Conservation (phyloP, 2,797 vertebrate species). For the Thalassophryne amazonica region DNA sequence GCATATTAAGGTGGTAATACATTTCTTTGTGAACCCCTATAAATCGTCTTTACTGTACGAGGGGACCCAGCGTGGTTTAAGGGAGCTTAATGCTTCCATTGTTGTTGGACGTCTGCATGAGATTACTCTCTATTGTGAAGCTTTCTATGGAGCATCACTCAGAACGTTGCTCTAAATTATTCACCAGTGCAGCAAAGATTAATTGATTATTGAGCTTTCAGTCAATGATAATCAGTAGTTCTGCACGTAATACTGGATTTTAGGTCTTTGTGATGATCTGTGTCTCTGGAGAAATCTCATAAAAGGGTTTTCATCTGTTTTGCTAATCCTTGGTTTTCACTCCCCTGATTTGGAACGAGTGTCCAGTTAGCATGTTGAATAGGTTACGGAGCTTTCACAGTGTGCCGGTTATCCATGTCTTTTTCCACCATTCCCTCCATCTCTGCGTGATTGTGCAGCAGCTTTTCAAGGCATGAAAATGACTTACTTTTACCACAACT, state of each 20-base stretch:
- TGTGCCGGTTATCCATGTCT: not conserved
- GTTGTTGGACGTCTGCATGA: constrained; percentile 33
- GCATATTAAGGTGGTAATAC: constrained; percentile 41
- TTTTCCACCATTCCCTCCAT: constrained; percentile 4
- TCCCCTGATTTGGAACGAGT: constrained; percentile 13
- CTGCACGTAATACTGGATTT: constrained; percentile 47
- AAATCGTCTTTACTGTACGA: constrained; percentile 56
- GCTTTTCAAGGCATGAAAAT: not conserved
- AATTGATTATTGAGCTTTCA: constrained; percentile 65
- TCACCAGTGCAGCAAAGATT: constrained; percentile 49
- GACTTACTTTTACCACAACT: constrained; percentile 8
- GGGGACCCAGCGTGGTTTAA: constrained; percentile 31
- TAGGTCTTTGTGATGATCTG: constrained; percentile 45
- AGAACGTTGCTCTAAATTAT: constrained; percentile 40
- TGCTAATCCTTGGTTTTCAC: constrained; percentile 40
- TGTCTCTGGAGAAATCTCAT: constrained; percentile 51
- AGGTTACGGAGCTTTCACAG: constrained; percentile 8
- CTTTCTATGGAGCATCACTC: constrained; percentile 8
- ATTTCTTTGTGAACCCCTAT: constrained; percentile 32
- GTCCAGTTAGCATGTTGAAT: constrained; percentile 36
- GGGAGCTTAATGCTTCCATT: constrained; percentile 23
- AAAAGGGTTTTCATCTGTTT: constrained; percentile 47
- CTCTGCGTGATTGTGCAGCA: not conserved
- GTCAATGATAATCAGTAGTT: constrained; percentile 65
- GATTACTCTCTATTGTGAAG: constrained; percentile 41